A percentile compares a stretch with the other conserved stretches of the same genome.
These are phyloP conservation scores for Globia sparganii DNA, from an alignment of 2,888 invertebrate genomes.

Conservation along the genomic window DNA sequence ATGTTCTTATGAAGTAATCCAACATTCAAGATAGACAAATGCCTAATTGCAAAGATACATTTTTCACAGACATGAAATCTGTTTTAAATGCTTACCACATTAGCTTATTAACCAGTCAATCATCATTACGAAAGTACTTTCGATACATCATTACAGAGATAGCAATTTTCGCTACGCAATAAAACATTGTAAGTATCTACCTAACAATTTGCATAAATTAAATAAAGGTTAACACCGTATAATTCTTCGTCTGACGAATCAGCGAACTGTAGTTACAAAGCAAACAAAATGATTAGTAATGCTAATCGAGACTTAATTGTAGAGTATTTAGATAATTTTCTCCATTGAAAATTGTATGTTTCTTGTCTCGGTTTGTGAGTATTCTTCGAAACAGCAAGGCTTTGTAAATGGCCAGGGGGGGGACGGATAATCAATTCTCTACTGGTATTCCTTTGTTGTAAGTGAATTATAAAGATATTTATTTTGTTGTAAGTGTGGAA, in stretches of 20 bases:
- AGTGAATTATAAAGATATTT: not conserved
- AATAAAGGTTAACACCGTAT: conserved; percentile 78
- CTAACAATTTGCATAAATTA: conserved; percentile 85
- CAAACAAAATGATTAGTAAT: conserved; percentile 81
- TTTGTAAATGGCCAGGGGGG: conserved; percentile 41
- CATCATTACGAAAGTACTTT: conserved; percentile 35
- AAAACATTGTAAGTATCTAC: conserved; percentile 66
- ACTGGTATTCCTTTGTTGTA: conserved; percentile 38
- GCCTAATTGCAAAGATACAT: not conserved
- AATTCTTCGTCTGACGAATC: conserved; percentile 71
- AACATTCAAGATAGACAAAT: not conserved
- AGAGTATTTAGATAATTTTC: conserved; percentile 70
- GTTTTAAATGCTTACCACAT: not conserved
- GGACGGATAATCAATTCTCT: conserved; percentile 38
- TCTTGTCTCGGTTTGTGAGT: conserved; percentile 38
- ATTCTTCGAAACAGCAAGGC: conserved; percentile 36
- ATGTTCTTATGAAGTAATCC: no score
- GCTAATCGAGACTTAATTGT: conserved; percentile 79
- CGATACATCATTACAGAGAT: conserved; percentile 56
- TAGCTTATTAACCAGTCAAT: not conserved
- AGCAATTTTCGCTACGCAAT: conserved; percentile 69
- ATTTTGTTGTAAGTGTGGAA: conserved; percentile 9
- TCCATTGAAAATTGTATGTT: conserved; percentile 72
- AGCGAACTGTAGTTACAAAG: conserved; percentile 75
- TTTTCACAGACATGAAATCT: not conserved